Percentiles rank a stretch among this genome's conserved stretches.
Evolutionary conservation across 2,113 vertebrate genomes (phyloP).

Genomic region (Cavia porcellus): DNA sequence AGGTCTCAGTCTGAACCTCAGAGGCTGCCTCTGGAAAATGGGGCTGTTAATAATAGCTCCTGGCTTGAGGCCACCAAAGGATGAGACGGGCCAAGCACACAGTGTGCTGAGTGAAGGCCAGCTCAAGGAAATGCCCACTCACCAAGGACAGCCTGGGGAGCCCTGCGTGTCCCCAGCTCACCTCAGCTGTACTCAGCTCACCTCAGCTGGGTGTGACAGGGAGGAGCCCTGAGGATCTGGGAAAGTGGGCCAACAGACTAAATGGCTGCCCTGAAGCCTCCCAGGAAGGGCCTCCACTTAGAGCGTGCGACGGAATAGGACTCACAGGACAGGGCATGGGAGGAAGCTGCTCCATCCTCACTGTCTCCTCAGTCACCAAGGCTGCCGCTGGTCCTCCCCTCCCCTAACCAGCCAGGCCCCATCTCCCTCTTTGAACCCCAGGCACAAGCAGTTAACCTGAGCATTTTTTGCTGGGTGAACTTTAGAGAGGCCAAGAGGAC

Average conservation of each 20-base stretch:
- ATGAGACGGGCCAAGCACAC: not conserved
- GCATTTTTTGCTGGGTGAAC: not conserved
- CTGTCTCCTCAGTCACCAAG: not conserved
- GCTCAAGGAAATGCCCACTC: not conserved
- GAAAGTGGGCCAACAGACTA: conserved; percentile 40
- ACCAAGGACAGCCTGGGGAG: not conserved
- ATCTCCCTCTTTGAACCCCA: not conserved
- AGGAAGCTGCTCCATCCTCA: not conserved
- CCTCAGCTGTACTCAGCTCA: conserved; percentile 18
- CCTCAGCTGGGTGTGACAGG: not conserved
- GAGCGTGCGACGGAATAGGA: not conserved
- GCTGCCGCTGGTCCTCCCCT: not conserved
- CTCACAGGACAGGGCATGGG: not conserved
- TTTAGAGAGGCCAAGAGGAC: not conserved
- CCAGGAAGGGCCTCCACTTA: not conserved
- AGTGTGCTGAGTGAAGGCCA: not conserved
- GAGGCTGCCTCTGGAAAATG: conserved; percentile 34
- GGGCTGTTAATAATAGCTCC: conserved; percentile 28
- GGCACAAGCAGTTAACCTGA: not conserved
- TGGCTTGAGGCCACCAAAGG: not conserved
- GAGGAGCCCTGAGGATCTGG: not conserved
- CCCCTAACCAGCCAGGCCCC: not conserved
- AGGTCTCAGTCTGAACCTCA: not conserved
- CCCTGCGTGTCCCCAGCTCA: conserved; percentile 55
- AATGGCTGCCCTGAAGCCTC: not conserved